Evolutionary conservation across 2,113 vertebrate genomes (phyloP), one percentile per base, ranked within the genome.

Genomic region (Erythrocercus mccallii): DNA sequence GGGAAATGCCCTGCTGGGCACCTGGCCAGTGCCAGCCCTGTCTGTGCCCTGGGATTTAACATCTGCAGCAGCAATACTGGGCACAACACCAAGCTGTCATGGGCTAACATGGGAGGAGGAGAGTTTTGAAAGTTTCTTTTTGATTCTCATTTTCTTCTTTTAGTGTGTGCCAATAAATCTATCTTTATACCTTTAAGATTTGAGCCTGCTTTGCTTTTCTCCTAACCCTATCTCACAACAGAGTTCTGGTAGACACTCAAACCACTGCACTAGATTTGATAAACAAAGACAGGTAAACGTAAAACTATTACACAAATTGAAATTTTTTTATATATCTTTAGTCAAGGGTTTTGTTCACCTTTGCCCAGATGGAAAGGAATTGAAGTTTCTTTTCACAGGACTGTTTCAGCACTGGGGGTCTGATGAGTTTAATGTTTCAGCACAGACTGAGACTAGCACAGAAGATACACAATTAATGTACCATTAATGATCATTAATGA

Each of bases 51-150:
- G 13, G 56, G 56, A 27, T 83, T 84, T 2, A 6, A 19, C 69
- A 64, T 23, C 35, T 51, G 16, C 28, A 58, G 38, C 60, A 56
- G 25, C 53, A 25, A n/a, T 5, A n/a, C 0, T 45, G 40, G 48
- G 38, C 27, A 23, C 1, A 0, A 9, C 0, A 20, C 24, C 24
- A 16, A 13, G 54, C 4, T 15, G 9, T 57, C 21, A 6, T 15
- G 54, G 31, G 33, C n/a, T 57, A 15, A 14, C 13, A 23, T 10
- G 56, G 56, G 13, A 57, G 33, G 20, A 56, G 33, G 56, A 57
- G 22, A 12, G 21, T 23, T 15, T 35, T 9, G 9, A 5, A n/a
- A 57, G 21, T 35, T 23, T 23, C 14, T 23, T 57, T 57, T 35
- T 35, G 33, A 23, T 15, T 57, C 56, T 35, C 21, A 20, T 57